These are phyloP conservation scores for Geopemphigus sp. DNA, from an alignment of 1,140 invertebrate genomes.

Conservation along the genomic window DNA sequence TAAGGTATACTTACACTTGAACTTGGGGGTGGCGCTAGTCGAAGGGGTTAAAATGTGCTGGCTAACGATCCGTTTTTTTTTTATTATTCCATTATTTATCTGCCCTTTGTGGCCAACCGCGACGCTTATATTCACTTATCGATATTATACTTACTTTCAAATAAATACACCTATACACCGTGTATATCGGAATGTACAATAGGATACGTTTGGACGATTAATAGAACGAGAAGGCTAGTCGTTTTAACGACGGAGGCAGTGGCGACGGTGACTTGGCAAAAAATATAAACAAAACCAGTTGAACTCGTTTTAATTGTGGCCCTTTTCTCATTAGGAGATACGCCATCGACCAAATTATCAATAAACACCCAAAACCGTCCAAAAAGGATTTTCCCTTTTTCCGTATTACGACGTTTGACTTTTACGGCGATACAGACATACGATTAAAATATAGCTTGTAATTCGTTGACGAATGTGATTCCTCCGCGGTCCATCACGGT, in stretches of 20 bases:
- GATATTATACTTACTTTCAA: neutral
- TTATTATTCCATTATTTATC: no score
- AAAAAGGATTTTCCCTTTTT: neutral
- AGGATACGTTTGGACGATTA: neutral
- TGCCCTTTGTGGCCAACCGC: no score
- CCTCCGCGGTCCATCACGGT: no score
- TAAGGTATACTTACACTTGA: neutral
- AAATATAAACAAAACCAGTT: slow-evolving; percentile 29
- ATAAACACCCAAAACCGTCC: neutral
- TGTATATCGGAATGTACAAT: neutral
- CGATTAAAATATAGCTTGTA: no score
- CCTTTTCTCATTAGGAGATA: neutral
- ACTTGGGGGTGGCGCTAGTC: no score
- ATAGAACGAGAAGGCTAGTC: neutral
- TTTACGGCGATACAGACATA: neutral
- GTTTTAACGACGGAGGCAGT: neutral
- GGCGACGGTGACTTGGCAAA: slow-evolving; percentile 33
- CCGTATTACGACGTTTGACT: neutral
- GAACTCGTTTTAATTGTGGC: slow-evolving; percentile 47
- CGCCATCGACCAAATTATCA: neutral
- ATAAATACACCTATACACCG: no score
- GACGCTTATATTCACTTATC: no score
- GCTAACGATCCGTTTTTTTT: slow-evolving; percentile 13
- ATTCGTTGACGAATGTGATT: no score
- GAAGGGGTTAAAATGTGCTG: slow-evolving; percentile 3